Conservation (phyloP, 2,888 invertebrate species). For the Onthophagus sagittarius region DNA sequence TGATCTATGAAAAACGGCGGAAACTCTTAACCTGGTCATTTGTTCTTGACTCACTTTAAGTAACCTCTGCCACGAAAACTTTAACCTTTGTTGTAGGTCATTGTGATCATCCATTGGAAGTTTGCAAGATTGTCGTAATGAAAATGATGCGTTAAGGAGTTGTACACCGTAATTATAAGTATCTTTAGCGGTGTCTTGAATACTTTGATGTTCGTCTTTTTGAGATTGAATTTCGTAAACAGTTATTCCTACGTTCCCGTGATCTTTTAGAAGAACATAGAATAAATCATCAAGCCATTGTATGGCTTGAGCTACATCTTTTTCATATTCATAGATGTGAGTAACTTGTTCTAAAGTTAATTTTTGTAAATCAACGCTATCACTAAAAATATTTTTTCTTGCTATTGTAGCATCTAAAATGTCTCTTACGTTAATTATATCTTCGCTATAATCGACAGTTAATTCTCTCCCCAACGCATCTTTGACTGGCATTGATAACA, state of each 20-base stretch:
- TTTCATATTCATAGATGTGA: constrained; percentile 72
- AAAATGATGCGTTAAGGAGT: constrained; percentile 68
- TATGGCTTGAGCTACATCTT: constrained; percentile 70
- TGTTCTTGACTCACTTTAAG: constrained; percentile 70
- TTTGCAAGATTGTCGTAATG: constrained; percentile 69
- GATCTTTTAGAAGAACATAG: constrained; percentile 64
- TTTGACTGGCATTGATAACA: constrained; percentile 74
- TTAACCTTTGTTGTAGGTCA: constrained; percentile 55
- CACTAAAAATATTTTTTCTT: constrained; percentile 66
- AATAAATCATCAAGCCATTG: constrained; percentile 75
- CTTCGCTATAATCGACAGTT: constrained; percentile 65
- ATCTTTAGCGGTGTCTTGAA: constrained; percentile 77
- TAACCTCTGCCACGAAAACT: constrained; percentile 66
- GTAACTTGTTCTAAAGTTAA: constrained; percentile 74
- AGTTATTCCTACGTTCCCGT: constrained; percentile 69
- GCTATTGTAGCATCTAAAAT: constrained; percentile 67
- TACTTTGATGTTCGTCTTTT: constrained; percentile 69
- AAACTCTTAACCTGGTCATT: constrained; percentile 69
- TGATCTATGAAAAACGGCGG: constrained; percentile 71
- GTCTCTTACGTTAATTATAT: constrained; percentile 68
- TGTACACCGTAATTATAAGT: constrained; percentile 80
- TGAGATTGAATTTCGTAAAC: constrained; percentile 69
- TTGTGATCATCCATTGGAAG: constrained; percentile 57
- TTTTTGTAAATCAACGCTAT: constrained; percentile 71
- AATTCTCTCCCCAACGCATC: constrained; percentile 70